phyloP scores from a whole-genome alignment of 2,797 vertebrate species.

The Diplodus puntazzo region DNA sequence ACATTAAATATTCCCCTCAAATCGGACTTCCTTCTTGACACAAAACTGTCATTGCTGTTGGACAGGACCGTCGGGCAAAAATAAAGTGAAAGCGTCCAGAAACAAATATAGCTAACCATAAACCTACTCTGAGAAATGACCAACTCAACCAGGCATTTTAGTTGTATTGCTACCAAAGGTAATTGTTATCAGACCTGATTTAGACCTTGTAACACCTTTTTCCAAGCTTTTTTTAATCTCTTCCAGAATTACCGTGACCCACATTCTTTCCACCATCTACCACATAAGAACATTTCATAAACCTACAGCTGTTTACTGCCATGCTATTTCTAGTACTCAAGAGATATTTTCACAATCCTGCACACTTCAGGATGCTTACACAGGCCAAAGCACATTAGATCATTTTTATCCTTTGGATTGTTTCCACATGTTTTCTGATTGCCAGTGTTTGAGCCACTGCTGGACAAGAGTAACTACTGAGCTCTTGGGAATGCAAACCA shows the following conservation, averaged over 20 bases:
- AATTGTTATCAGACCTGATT: background rate
- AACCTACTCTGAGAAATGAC: no score
- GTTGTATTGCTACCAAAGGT: background rate
- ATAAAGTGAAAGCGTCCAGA: no score
- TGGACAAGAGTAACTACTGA: background rate
- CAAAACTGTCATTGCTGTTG: no score
- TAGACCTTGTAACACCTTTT: background rate
- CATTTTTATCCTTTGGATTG: slow-evolving; percentile 2
- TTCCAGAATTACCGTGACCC: background rate
- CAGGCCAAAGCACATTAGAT: background rate
- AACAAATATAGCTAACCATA: no score
- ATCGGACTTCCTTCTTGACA: no score
- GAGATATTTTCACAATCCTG: slow-evolving; percentile 4
- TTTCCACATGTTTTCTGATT: background rate
- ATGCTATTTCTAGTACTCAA: background rate
- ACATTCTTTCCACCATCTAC: background rate
- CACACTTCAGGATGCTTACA: background rate
- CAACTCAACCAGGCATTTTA: background rate
- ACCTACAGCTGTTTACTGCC: slow-evolving; percentile 11
- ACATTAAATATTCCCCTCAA: no score
- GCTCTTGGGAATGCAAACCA: background rate
- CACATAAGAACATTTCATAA: background rate
- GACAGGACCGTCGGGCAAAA: no score
- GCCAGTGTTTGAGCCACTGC: background rate
- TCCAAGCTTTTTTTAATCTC: background rate